phyloP scores from a whole-genome alignment of 2,797 vertebrate genomes.

The Xenentodon cancila region DNA sequence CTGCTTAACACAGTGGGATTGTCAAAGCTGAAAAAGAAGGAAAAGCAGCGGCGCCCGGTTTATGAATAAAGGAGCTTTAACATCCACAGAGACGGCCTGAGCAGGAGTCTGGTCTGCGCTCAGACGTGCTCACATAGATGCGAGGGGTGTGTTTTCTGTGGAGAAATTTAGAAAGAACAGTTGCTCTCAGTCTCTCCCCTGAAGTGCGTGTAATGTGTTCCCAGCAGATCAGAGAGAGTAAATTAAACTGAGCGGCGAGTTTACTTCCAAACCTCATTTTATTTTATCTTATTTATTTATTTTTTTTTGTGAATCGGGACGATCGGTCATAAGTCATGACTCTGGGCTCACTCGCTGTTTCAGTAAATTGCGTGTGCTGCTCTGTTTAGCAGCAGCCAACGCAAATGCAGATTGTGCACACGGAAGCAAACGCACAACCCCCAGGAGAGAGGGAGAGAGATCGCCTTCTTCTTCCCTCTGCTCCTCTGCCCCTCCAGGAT shows the following conservation, averaged over 20 bases:
- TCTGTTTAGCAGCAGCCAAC: constrained; percentile 58
- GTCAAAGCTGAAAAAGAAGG: constrained; percentile 14
- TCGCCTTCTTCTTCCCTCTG: constrained; percentile 10
- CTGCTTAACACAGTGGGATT: constrained; percentile 21
- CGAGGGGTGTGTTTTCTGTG: constrained; percentile 49
- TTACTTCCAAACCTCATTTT: constrained; percentile 14
- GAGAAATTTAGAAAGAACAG: constrained; percentile 81
- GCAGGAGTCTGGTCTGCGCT: constrained; percentile 37
- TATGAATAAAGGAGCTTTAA: constrained; percentile 32
- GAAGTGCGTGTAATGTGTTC: constrained; percentile 18
- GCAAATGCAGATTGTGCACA: constrained; percentile 54
- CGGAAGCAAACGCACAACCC: constrained; percentile 31
- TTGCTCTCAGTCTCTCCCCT: constrained; percentile 61
- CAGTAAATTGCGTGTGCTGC: constrained; percentile 52
- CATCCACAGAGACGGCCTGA: constrained; percentile 29
- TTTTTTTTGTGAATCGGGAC: constrained; percentile 15
- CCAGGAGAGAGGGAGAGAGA: constrained; percentile 19
- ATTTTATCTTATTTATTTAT: too few relatives aligned
- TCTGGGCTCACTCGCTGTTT: constrained; percentile 24
- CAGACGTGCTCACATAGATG: constrained; percentile 28
- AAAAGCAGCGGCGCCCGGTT: constrained; percentile 33
- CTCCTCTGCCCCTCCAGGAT: constrained; percentile 27
- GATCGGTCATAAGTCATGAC: constrained; percentile 8
- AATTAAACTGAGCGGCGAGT: constrained; percentile 13
- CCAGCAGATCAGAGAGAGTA: constrained; percentile 21